Conservation (phyloP, 2,797 vertebrate genomes). For the Tenualosa ilisha region DNA sequence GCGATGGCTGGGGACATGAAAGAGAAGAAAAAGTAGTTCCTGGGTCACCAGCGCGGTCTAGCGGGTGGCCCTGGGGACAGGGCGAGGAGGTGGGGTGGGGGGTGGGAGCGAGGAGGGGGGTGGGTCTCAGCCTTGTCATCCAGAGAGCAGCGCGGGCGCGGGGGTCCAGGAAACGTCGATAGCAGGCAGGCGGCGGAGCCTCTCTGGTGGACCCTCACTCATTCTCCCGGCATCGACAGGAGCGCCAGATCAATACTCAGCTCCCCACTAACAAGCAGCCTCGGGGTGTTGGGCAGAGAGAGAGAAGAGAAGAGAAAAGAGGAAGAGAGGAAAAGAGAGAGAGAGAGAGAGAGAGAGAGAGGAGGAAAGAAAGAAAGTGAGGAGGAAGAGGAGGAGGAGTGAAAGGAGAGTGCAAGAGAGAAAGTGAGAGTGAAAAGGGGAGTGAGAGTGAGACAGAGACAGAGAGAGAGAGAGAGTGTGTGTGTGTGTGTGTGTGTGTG, state of each 20-base stretch:
- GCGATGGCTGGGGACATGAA: constrained; percentile 85
- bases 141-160: constrained; percentile 79
- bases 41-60: constrained; percentile 88
- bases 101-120: constrained; percentile 70
- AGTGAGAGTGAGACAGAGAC: constrained; percentile 84
- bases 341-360: constrained; percentile 86
- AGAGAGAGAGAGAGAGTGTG: constrained; percentile 80
- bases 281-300: constrained; percentile 97
- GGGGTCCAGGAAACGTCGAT: constrained; percentile 84
- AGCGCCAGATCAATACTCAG: constrained; percentile 99
- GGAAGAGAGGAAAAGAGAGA: constrained; percentile 80
- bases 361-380: constrained; percentile 82
- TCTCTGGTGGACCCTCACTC: constrained; percentile 99
- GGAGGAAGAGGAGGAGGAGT: constrained; percentile 37
- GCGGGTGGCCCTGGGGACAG: constrained; percentile 84
- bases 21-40: constrained; percentile 89
- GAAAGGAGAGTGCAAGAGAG: constrained; percentile 56
- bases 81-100: constrained; percentile 62
- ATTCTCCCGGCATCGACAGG: constrained; percentile 99
- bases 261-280: constrained; percentile 99
- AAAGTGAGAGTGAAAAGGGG: constrained; percentile 85
- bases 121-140: constrained; percentile 96
- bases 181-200: constrained; percentile 97
- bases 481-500: constrained; percentile 83
- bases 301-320: constrained; percentile 66